These are phyloP conservation scores for Nasonia oneida DNA, from an alignment of 2,888 invertebrate genomes.

Conservation along the genomic window DNA sequence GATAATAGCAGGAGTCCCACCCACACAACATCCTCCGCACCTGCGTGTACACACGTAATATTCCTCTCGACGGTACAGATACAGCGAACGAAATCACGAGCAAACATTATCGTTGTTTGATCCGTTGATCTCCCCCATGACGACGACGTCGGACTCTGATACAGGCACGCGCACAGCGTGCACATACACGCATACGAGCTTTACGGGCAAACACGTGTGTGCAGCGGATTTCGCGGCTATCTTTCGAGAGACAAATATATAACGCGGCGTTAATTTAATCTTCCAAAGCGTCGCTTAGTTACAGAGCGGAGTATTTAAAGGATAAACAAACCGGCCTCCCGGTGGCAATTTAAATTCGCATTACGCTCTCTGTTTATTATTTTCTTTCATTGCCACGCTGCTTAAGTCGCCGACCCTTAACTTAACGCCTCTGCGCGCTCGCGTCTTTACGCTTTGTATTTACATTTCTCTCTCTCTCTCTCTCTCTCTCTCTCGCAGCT, in stretches of 20 bases:
- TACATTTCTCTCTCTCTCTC: neutral
- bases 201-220: constrained; percentile 37
- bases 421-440: neutral
- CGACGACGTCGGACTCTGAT: constrained; percentile 33
- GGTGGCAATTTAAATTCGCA: neutral
- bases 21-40: neutral
- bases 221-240: constrained; percentile 43
- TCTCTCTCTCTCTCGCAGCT: neutral
- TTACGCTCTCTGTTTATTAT: constrained; percentile 9
- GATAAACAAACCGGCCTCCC: neutral
- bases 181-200: constrained; percentile 49
- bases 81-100: constrained; percentile 27
- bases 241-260: constrained; percentile 33
- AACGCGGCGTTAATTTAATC: neutral
- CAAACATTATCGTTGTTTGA: constrained; percentile 55
- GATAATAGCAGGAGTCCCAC: neutral
- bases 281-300: neutral
- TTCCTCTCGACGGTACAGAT: neutral
- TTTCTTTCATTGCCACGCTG: neutral
- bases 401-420: neutral
- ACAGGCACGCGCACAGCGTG: constrained; percentile 1
- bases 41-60: neutral
- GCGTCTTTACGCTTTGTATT: constrained; percentile 18
- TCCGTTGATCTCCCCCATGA: constrained; percentile 20
- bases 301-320: neutral